These are phyloP conservation scores for Phaethon lepturus DNA, from an alignment of 2,113 vertebrate genomes.

Conservation along the genomic window DNA sequence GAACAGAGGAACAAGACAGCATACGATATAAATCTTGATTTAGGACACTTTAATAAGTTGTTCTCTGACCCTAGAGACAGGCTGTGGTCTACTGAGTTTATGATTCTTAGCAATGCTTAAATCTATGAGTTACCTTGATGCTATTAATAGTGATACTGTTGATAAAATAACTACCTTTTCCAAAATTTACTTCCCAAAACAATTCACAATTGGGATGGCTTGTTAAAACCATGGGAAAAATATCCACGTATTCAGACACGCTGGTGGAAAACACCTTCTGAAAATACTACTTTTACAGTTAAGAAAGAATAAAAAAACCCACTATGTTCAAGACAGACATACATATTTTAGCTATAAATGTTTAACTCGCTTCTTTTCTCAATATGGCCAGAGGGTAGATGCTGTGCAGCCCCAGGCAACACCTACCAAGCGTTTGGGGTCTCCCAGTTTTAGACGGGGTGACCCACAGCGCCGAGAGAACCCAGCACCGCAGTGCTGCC, in stretches of 20 bases:
- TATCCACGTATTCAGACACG: rapidly evolving
- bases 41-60: background rate
- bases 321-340: background rate
- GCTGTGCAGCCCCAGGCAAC: background rate
- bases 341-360: background rate
- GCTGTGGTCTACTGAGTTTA: background rate
- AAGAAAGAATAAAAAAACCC: background rate
- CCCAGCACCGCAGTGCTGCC: background rate
- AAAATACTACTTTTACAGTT: background rate
- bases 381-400: too few relatives aligned
- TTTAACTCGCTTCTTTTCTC: background rate
- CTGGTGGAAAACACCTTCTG: background rate
- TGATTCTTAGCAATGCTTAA: background rate
- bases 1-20: background rate
- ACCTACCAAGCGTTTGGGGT: background rate
- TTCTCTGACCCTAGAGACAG: background rate
- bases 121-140: background rate
- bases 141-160: background rate
- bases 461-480: background rate
- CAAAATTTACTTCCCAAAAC: background rate
- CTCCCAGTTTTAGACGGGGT: background rate
- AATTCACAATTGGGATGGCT: background rate
- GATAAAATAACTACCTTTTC: background rate
- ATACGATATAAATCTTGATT: background rate
- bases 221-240: background rate